These are phyloP conservation scores for Clarias batrachus DNA, from an alignment of 2,113 vertebrate species.

Conservation along the genomic window DNA sequence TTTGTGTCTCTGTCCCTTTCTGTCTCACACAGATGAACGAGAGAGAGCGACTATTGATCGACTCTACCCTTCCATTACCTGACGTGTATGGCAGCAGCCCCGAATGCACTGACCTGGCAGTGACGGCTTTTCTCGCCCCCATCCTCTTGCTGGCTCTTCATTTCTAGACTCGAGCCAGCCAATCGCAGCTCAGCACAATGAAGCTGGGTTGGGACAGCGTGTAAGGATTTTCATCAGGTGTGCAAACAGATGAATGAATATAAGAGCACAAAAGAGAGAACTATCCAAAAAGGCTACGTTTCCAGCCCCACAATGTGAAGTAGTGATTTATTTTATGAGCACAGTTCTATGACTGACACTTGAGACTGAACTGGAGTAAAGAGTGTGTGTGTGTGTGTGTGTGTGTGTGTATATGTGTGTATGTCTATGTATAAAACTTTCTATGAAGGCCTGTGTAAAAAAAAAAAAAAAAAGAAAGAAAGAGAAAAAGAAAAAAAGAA, in stretches of 20 bases:
- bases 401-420: neutral
- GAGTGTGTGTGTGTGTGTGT: neutral
- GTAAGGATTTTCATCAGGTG: constrained; percentile 32
- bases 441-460: neutral
- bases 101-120: constrained; percentile 10
- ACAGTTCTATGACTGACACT: constrained; percentile 30
- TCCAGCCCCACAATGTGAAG: constrained; percentile 28
- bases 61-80: constrained; percentile 50
- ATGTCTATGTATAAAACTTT: constrained; percentile 12
- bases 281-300: constrained; percentile 17
- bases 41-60: constrained; percentile 55
- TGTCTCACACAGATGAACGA: constrained; percentile 53
- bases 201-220: constrained; percentile 19
- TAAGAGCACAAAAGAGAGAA: constrained; percentile 34
- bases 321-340: constrained; percentile 37
- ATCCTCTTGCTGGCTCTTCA: constrained; percentile 29
- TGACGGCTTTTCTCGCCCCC: constrained; percentile 35
- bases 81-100: constrained; percentile 40
- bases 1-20: neutral
- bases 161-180: constrained; percentile 26
- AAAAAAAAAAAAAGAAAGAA: neutral
- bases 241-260: constrained; percentile 6
- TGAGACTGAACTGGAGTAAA: constrained; percentile 17
- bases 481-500: neutral
- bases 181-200: constrained; percentile 40